Evolutionary conservation across 1,140 invertebrate genomes (phyloP).

Genomic region (Drosophila funebris): DNA sequence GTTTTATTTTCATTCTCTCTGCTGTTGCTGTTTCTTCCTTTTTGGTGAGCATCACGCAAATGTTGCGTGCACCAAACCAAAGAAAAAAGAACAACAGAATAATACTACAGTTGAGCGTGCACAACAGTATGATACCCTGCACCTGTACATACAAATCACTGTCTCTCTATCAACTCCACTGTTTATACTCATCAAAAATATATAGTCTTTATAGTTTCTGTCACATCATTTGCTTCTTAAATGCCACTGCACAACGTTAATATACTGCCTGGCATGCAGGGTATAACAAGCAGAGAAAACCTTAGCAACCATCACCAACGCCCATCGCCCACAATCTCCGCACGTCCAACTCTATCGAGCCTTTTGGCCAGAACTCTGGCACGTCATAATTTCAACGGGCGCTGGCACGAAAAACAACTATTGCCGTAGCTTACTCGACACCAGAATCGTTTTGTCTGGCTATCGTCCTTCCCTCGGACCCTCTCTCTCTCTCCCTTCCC

Average conservation of each 20-base stretch:
- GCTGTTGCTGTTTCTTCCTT: conserved; percentile 1
- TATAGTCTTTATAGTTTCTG: too few species aligned
- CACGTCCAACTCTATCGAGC: conserved; percentile 25
- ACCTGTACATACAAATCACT: too few species aligned
- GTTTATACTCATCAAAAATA: too few species aligned
- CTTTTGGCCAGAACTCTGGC: conserved; percentile 51
- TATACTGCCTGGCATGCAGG: neutral
- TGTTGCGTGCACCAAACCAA: conserved; percentile 64
- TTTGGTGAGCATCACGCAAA: conserved; percentile 69
- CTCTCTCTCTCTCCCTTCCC: neutral
- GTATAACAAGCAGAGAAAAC: neutral
- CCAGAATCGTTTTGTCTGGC: conserved; percentile 63
- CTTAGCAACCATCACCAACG: neutral
- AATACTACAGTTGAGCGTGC: neutral
- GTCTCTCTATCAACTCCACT: too few species aligned
- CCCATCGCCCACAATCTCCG: neutral
- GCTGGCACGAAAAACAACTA: conserved; percentile 63
- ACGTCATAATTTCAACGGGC: conserved; percentile 75
- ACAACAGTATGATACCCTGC: too few species aligned
- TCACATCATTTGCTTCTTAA: too few species aligned
- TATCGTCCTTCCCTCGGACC: neutral
- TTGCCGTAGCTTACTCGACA: conserved; percentile 66
- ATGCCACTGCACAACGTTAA: too few species aligned
- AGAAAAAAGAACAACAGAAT: neutral
- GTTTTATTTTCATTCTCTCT: conserved; percentile 23